Conservation (phyloP, 37 sponge, comb jelly and placozoan genomes). For the Eunapius fragilis region DNA sequence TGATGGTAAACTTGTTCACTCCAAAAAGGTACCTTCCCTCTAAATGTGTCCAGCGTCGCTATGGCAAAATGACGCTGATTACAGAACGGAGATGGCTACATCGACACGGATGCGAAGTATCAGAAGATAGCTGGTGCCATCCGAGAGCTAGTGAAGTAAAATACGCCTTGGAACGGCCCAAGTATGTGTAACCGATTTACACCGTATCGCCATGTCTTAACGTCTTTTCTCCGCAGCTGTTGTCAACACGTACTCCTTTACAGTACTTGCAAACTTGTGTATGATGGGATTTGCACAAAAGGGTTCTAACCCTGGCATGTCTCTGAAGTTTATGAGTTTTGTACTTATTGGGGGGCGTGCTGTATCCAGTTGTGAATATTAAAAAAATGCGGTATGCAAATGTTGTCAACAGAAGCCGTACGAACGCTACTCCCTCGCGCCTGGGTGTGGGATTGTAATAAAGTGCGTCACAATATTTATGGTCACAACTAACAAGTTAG, state of each 20-base stretch:
- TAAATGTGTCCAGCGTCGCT: not conserved
- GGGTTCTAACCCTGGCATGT: slow-evolving; percentile 38
- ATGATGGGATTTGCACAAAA: slow-evolving; percentile 49
- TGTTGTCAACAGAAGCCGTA: not conserved
- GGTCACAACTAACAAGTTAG: no score
- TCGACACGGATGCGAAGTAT: slow-evolving; percentile 74
- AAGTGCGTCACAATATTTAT: no score
- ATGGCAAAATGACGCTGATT: not conserved
- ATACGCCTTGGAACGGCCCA: not conserved
- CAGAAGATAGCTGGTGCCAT: slow-evolving; percentile 75
- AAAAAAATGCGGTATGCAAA: not conserved
- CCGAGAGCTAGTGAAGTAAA: slow-evolving; percentile 49
- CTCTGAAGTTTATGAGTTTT: slow-evolving; percentile 29
- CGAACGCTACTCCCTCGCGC: no score
- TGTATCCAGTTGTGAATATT: not conserved
- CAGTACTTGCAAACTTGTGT: not conserved
- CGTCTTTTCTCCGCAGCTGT: not conserved
- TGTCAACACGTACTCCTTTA: not conserved
- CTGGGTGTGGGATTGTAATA: no score
- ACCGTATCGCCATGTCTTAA: not conserved
- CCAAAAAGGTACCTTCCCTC: slow-evolving; percentile 64
- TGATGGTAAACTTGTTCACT: slow-evolving; percentile 60
- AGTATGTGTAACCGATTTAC: not conserved
- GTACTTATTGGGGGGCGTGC: not conserved
- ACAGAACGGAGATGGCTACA: slow-evolving; percentile 42